Percentiles rank a stretch among this genome's conserved stretches.
Evolutionary conservation across 2,888 invertebrate species (phyloP).

Genomic region (Ochlodes sylvanus): DNA sequence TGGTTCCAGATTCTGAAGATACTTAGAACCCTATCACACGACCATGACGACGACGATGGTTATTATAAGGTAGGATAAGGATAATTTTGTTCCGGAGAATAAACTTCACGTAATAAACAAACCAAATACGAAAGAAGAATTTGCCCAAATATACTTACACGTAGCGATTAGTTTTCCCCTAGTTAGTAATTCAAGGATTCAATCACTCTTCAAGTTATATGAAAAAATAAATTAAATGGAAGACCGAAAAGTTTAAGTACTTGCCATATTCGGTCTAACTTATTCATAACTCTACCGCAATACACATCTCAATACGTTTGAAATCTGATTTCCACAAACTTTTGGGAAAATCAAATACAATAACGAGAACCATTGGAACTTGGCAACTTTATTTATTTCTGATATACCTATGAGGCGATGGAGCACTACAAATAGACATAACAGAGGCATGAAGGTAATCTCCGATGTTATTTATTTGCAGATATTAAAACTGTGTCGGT

Average conservation of each 20-base stretch:
- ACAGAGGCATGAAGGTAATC: background rate
- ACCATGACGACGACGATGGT: too few relatives aligned
- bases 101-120: too few relatives aligned
- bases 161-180: too few relatives aligned
- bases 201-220: slow-evolving; percentile 1
- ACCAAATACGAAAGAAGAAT: too few relatives aligned
- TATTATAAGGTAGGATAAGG: too few relatives aligned
- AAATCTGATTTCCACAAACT: slow-evolving; percentile 32
- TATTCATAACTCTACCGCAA: slow-evolving; percentile 31
- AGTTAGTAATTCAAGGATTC: background rate
- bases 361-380: slow-evolving; percentile 26
- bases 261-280: slow-evolving; percentile 24
- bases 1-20: too few relatives aligned
- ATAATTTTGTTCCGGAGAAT: too few relatives aligned
- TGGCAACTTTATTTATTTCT: slow-evolving; percentile 25
- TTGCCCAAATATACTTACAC: too few relatives aligned
- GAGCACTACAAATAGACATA: slow-evolving; percentile 3
- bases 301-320: slow-evolving; percentile 32
- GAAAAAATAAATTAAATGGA: slow-evolving; percentile 18
- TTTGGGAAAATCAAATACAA: slow-evolving; percentile 31
- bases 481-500: too few relatives aligned
- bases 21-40: too few relatives aligned
- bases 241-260: slow-evolving; percentile 12
- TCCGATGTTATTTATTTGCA: slow-evolving; percentile 48
- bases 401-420: background rate